Percentiles rank a stretch among this genome's conserved stretches.
Evolutionary conservation across 2,113 vertebrate genomes (phyloP).

Genomic region (Nicator chloris): DNA sequence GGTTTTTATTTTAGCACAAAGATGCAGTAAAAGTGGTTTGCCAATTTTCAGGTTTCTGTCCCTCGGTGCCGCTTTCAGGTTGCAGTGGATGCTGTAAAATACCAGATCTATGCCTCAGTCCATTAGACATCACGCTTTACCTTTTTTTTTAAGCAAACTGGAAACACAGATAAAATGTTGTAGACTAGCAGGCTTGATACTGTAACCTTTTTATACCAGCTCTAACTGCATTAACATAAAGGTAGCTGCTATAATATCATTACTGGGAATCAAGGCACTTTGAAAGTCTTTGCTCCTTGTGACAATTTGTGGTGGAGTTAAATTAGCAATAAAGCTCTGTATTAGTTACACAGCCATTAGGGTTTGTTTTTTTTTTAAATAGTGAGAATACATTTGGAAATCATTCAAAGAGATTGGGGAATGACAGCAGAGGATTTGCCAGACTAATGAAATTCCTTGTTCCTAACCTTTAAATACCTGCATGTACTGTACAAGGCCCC

Average conservation of each 20-base stretch:
- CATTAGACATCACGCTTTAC: slow-evolving; percentile 10
- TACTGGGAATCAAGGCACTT: background rate
- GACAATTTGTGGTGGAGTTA: background rate
- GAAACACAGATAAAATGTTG: slow-evolving; percentile 50
- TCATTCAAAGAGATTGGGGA: background rate
- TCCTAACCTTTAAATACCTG: slow-evolving; percentile 24
- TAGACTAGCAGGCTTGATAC: background rate
- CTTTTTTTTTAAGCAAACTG: slow-evolving; percentile 37
- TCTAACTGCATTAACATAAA: slow-evolving; percentile 1
- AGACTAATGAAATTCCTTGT: slow-evolving; percentile 15
- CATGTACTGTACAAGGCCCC: background rate
- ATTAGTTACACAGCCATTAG: background rate
- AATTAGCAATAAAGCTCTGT: background rate
- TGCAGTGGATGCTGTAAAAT: slow-evolving; percentile 40
- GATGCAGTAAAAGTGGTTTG: background rate
- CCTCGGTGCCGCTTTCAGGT: slow-evolving; percentile 7
- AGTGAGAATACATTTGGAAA: background rate
- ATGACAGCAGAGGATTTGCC: slow-evolving; percentile 15
- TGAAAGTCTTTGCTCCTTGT: background rate
- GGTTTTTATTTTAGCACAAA: slow-evolving; percentile 26
- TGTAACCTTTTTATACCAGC: slow-evolving; percentile 4
- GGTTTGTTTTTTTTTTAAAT: too few species aligned
- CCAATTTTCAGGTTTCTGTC: slow-evolving; percentile 2
- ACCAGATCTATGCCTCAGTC: slow-evolving; percentile 9
- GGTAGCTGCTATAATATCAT: background rate